Conservation (phyloP, 2,113 vertebrate genomes). For the Cryptomyrus ogoouensis region DNA sequence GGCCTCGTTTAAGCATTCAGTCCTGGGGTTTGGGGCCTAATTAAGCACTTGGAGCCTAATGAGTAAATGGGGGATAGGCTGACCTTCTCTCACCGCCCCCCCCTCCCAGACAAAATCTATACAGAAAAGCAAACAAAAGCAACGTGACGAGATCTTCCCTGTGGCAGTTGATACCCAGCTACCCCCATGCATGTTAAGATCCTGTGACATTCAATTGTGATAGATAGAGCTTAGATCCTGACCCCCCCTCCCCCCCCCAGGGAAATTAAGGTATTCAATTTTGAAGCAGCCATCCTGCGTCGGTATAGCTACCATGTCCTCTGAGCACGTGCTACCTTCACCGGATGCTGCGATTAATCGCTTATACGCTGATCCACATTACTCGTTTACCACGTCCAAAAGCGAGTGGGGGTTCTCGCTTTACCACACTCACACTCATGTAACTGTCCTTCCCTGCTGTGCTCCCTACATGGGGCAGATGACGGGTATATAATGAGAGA, state of each 20-base stretch:
- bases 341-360: background rate
- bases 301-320: background rate
- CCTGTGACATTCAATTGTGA: constrained; percentile 47
- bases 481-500: background rate
- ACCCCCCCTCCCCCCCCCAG: background rate
- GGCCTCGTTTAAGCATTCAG: constrained; percentile 27
- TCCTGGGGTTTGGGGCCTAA: constrained; percentile 42
- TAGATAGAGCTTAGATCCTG: background rate
- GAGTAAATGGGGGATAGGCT: constrained; percentile 39
- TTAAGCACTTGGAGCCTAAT: constrained; percentile 39
- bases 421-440: no score
- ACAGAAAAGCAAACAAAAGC: background rate
- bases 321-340: background rate
- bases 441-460: background rate
- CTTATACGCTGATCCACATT: background rate
- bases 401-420: no score
- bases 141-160: background rate
- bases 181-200: constrained; percentile 48
- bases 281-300: background rate
- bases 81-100: constrained; percentile 16
- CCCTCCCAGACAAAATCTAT: background rate
- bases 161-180: constrained; percentile 27
- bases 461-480: background rate
- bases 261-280: background rate
- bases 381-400: no score